A percentile compares a stretch with the other conserved stretches of the same genome.
Conservation (phyloP, 2,113 vertebrate species). For the Cettia cetti region DNA sequence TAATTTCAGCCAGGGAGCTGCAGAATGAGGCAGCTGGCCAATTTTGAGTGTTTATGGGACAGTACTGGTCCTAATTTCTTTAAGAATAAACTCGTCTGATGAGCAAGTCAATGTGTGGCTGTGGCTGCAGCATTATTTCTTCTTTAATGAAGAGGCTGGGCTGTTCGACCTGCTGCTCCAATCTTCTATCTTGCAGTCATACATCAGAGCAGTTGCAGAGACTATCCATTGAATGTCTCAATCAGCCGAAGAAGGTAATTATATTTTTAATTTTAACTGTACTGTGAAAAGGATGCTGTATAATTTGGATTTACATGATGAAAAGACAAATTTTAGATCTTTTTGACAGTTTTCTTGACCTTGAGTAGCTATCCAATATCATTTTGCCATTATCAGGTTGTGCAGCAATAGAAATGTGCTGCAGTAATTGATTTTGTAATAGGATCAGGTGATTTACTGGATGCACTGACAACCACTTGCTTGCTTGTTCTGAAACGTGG, state of each 20-base stretch:
- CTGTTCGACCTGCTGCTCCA: constrained; percentile 93
- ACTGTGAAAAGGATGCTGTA: constrained; percentile 47
- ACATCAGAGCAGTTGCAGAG: constrained; percentile 94
- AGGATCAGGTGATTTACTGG: constrained; percentile 92
- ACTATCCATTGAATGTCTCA: constrained; percentile 86
- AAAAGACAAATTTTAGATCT: constrained; percentile 65
- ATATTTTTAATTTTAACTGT: constrained; percentile 69
- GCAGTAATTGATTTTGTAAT: constrained; percentile 97
- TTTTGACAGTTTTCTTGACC: constrained; percentile 77
- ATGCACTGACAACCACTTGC: constrained; percentile 84
- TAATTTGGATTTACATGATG: constrained; percentile 54
- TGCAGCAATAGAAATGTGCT: constrained; percentile 80
- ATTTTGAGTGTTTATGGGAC: constrained; percentile 66
- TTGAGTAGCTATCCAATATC: constrained; percentile 78
- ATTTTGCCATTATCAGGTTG: constrained; percentile 80
- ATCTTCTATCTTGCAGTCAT: constrained; percentile 91
- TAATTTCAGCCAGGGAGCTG: constrained; percentile 70
- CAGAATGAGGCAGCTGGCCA: constrained; percentile 76
- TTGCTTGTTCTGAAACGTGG: constrained; percentile 80
- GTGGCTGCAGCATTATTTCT: constrained; percentile 96
- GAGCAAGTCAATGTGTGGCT: constrained; percentile 97
- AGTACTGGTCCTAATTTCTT: constrained; percentile 67
- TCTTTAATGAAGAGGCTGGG: constrained; percentile 99
- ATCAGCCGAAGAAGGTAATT: constrained; percentile 95
- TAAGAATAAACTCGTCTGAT: constrained; percentile 77